These are phyloP conservation scores for Cisticola juncidis DNA, from an alignment of 2,113 vertebrate genomes.

Conservation along the genomic window DNA sequence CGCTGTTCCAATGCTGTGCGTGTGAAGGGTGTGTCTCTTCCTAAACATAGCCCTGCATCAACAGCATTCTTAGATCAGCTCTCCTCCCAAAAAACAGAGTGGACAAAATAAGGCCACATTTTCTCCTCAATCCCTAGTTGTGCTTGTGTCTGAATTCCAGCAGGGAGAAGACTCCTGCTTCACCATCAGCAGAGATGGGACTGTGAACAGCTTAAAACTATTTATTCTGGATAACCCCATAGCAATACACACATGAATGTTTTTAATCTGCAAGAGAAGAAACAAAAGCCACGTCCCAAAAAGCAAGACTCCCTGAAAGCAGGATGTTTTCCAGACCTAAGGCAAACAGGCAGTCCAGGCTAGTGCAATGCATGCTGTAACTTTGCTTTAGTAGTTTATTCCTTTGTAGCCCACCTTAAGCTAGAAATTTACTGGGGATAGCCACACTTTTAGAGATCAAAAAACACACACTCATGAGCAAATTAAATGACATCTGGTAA, in stretches of 20 bases:
- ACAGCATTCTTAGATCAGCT: not conserved
- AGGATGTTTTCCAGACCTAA: not conserved
- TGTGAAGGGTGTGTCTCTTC: not conserved
- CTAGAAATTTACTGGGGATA: not conserved
- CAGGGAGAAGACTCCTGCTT: not conserved
- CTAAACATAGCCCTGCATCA: not conserved
- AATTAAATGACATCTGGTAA: not conserved
- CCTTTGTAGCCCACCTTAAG: not conserved
- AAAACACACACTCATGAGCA: not conserved
- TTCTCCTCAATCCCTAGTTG: not conserved
- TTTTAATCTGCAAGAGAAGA: not conserved
- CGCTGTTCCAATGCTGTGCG: fast-evolving
- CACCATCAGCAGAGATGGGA: not conserved
- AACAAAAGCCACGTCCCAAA: not conserved
- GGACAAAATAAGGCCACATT: not conserved
- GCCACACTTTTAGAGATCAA: not conserved
- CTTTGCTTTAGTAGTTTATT: not conserved
- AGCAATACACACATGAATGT: not conserved
- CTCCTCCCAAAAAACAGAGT: not conserved
- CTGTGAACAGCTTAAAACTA: not conserved
- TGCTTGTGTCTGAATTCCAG: not conserved
- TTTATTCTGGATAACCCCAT: not conserved
- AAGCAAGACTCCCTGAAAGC: not conserved
- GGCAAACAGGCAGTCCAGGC: not conserved
- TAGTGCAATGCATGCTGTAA: not conserved